A percentile compares a stretch with the other conserved stretches of the same genome.
phyloP scores from a whole-genome alignment of 2,888 invertebrate genomes.

The Neoascia interrupta region DNA sequence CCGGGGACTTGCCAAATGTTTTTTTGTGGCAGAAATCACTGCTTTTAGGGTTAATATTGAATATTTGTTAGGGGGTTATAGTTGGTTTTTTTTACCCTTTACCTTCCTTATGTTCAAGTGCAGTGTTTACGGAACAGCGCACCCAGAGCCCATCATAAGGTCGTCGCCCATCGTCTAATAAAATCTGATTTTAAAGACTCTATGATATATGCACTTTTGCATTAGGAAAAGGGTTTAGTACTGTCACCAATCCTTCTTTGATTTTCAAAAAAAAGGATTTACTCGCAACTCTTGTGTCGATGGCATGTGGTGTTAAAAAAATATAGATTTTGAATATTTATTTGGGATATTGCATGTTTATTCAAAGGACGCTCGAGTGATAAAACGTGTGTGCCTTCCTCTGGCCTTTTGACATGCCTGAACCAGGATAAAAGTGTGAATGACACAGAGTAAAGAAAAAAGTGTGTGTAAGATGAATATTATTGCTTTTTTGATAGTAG shows the following conservation, averaged over 20 bases:
- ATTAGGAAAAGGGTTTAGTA: too few relatives aligned
- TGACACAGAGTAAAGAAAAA: background rate
- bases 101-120: slow-evolving; percentile 25
- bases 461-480: slow-evolving; percentile 18
- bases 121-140: background rate
- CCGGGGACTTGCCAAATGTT: slow-evolving; percentile 40
- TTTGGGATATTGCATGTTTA: slow-evolving; percentile 21
- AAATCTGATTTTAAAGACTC: too few relatives aligned
- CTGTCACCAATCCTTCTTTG: too few relatives aligned
- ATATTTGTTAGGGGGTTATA: slow-evolving; percentile 24
- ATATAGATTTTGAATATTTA: slow-evolving; percentile 51
- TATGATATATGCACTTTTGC: too few relatives aligned
- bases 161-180: too few relatives aligned
- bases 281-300: slow-evolving; percentile 21
- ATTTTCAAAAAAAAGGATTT: slow-evolving; percentile 1
- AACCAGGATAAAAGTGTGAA: background rate
- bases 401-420: background rate
- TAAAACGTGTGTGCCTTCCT: slow-evolving; percentile 1
- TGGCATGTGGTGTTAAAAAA: slow-evolving; percentile 51
- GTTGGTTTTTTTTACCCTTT: slow-evolving; percentile 26
- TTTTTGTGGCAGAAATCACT: slow-evolving; percentile 31
- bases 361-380: slow-evolving; percentile 27
- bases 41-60: slow-evolving; percentile 54
- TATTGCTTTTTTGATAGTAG: slow-evolving; percentile 34
- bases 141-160: too few relatives aligned